Conservation (phyloP, 2,797 vertebrate species). For the Spinus olivaceus region DNA sequence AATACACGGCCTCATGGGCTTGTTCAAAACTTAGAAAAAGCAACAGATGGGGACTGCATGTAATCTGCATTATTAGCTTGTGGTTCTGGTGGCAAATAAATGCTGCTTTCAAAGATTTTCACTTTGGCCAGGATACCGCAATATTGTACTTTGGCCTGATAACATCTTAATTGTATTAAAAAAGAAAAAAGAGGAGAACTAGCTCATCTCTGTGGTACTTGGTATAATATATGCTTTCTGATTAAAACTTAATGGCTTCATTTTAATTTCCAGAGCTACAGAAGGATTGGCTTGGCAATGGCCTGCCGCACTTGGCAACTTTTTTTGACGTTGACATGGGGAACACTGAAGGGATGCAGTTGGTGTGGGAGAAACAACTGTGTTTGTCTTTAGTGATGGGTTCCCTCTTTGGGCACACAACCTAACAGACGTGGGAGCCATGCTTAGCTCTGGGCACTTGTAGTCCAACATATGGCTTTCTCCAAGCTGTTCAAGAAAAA, state of each 20-base stretch:
- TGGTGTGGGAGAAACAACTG: background rate
- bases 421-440: background rate
- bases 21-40: background rate
- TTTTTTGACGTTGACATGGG: background rate
- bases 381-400: background rate
- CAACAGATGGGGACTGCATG: background rate
- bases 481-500: background rate
- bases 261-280: constrained; percentile 15
- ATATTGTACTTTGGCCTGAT: constrained; percentile 29
- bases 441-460: background rate
- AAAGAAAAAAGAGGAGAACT: constrained; percentile 3
- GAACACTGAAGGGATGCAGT: background rate
- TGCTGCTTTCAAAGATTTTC: constrained; percentile 33
- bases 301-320: background rate
- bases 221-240: background rate
- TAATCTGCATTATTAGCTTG: constrained; percentile 49
- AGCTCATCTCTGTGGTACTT: constrained; percentile 16
- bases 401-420: background rate
- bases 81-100: constrained; percentile 50
- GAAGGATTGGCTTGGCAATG: background rate
- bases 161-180: constrained; percentile 33
- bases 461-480: background rate
- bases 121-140: constrained; percentile 13
- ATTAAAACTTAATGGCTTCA: background rate
- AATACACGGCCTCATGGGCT: background rate